Conservation (phyloP, 2,888 invertebrate species). For the Calliopum simillimum region DNA sequence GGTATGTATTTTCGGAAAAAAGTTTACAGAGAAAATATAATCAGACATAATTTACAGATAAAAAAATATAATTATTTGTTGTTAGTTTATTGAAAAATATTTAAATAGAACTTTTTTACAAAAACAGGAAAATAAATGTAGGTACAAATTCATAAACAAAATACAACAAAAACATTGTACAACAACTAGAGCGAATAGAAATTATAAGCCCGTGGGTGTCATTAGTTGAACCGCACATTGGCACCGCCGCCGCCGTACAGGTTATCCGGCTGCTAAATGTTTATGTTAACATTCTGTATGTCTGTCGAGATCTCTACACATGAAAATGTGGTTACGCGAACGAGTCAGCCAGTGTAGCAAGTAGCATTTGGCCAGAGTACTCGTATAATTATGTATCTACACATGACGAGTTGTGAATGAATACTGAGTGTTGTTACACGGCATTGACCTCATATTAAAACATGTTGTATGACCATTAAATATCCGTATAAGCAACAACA, state of each 20-base stretch:
- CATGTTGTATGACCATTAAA: not conserved
- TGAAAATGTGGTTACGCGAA: too few relatives aligned
- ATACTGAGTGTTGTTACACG: not conserved
- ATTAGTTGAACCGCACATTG: slow-evolving; percentile 12
- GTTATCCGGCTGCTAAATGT: not conserved
- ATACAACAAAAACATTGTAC: too few relatives aligned
- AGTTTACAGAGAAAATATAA: not conserved
- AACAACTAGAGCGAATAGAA: not conserved
- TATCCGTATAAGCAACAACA: too few relatives aligned
- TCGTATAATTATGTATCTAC: too few relatives aligned
- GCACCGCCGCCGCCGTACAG: not conserved
- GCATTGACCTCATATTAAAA: slow-evolving; percentile 24
- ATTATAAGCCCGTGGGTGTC: not conserved
- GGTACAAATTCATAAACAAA: too few relatives aligned
- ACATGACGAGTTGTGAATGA: too few relatives aligned
- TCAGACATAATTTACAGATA: not conserved
- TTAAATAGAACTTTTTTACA: not conserved
- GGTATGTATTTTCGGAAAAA: not conserved
- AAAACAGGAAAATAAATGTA: too few relatives aligned
- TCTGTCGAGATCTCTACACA: too few relatives aligned
- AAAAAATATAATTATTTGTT: not conserved
- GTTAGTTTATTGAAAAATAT: not conserved
- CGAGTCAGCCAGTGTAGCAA: too few relatives aligned
- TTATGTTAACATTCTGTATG: too few relatives aligned
- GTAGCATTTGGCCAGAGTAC: too few relatives aligned